Percentiles rank a stretch among this genome's conserved stretches.
Conservation (phyloP, 2,113 vertebrate species). For the Peromyscus californicus region DNA sequence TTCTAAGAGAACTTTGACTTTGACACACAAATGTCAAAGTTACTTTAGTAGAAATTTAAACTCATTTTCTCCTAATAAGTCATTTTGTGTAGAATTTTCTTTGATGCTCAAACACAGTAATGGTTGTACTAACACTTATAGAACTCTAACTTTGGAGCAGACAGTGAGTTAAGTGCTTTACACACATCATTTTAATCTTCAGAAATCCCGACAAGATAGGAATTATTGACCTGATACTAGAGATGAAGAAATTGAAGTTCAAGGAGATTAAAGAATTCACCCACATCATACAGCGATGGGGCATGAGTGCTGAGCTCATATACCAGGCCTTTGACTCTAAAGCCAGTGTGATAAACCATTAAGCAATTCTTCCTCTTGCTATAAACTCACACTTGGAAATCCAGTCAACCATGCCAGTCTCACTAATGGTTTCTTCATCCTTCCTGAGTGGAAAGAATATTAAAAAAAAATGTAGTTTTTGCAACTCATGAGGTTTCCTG, state of each 20-base stretch:
- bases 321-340: not conserved
- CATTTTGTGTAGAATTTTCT: not conserved
- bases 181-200: not conserved
- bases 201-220: not conserved
- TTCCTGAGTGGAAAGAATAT: not conserved
- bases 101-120: not conserved
- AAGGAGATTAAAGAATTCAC: not conserved
- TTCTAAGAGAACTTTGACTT: not conserved
- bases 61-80: not conserved
- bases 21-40: not conserved
- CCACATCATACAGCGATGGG: not conserved
- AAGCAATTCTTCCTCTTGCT: not conserved
- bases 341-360: not conserved
- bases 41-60: not conserved
- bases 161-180: not conserved
- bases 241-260: not conserved
- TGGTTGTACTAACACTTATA: not conserved
- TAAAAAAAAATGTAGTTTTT: not conserved
- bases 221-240: not conserved
- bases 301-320: not conserved
- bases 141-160: not conserved
- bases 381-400: not conserved
- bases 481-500: not conserved
- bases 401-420: not conserved
- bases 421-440: not conserved